Percentiles rank a stretch among this genome's conserved stretches.
These are phyloP conservation scores for Metallyticus violacea DNA, from an alignment of 2,888 invertebrate species.

Conservation along the genomic window DNA sequence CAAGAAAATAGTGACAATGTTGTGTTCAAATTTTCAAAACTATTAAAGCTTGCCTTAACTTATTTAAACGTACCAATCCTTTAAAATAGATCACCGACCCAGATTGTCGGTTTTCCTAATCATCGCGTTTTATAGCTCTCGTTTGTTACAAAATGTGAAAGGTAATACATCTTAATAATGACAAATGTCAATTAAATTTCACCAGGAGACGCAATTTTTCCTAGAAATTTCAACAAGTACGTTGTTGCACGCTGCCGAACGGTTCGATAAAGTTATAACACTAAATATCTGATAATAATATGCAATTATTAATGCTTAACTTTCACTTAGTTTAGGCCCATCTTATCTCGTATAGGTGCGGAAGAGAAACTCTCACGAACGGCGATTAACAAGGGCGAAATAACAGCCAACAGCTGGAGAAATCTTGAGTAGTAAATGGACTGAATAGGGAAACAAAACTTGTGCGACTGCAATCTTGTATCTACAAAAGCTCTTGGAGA, in stretches of 20 bases:
- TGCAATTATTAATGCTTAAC: neutral
- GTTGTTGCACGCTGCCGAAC: neutral
- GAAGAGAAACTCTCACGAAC: neutral
- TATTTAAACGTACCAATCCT: too few relatives aligned
- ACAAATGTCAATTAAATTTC: neutral
- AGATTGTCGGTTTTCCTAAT: too few relatives aligned
- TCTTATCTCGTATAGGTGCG: neutral
- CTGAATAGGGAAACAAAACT: neutral
- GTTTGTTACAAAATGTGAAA: too few relatives aligned
- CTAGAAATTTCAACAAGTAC: too few relatives aligned
- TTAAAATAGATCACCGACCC: too few relatives aligned
- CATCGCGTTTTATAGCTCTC: too few relatives aligned
- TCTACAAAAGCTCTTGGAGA: too few relatives aligned
- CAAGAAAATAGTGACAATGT: too few relatives aligned
- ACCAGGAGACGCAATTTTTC: neutral
- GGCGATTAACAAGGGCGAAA: neutral
- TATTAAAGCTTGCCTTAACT: too few relatives aligned
- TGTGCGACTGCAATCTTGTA: too few relatives aligned
- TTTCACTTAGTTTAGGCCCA: neutral
- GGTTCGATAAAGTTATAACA: neutral
- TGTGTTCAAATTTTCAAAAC: too few relatives aligned
- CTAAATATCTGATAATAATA: neutral
- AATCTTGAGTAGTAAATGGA: neutral
- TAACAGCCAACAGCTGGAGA: neutral
- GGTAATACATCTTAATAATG: neutral